Base-by-base conservation (phyloP, 2,113 vertebrate species). In the Arizona elegans region DNA sequence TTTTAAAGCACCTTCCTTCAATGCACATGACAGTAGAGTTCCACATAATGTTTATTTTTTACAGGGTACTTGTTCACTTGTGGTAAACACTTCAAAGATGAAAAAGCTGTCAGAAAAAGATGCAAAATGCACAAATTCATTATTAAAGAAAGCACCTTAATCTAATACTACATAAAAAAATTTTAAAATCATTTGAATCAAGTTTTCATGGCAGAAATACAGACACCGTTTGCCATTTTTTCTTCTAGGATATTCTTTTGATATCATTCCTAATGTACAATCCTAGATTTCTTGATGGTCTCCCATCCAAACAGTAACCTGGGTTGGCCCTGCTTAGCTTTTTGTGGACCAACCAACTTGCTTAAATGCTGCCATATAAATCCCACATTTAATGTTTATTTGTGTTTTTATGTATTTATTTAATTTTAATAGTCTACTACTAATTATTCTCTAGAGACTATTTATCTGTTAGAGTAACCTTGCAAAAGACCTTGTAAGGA, bases 71-170 rank as follows among this genome's bases (percentile, higher is more conserved):
- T 23, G 87, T 94, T 93, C 90, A 33, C 92, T 92, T 93, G 75
- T 92, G 93, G 94, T 53, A 19, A 89, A 93, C 91, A 90, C 87
- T 92, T 92, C 26, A 54, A 89, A 94, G 90, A 91, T 87, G 93
- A 43, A 92, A 89, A 93, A 90, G 87, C n/a, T 94, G 86, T 75
- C 21, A 55, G 29, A 75, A 95, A 91, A 90, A 54, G 1, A 9
- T 26, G 88, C 58, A 94, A 91, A 94, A 47, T 13, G 55, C 33
- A 85, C 50, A 92, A 94, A 59, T 86, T 94, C 29, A 21, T 43
- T 26, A 19, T 90, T 93, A 94, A 93, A 87, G 87, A 88, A 53
- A 95, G 85, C 5, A 10, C 58, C 87, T 87, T 87, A 62, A 59
- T 59, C 90, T 58, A 12, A 81, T 43, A 81, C 33, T 21, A 81